Conservation (phyloP, 2,888 invertebrate genomes). For the Hypena proboscidalis region DNA sequence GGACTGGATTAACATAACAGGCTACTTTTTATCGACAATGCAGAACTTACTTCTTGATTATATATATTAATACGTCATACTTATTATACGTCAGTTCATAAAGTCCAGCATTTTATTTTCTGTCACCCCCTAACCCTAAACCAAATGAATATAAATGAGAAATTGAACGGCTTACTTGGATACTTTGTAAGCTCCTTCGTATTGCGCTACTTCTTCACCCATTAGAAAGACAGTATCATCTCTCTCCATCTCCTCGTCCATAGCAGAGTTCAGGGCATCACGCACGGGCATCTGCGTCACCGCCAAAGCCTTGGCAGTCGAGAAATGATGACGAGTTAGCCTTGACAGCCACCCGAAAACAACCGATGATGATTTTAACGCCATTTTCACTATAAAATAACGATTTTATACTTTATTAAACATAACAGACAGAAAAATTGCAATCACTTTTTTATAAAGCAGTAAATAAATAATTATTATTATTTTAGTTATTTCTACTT, state of each 20-base stretch:
- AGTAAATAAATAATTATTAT: too few relatives aligned
- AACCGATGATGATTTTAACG: conserved; percentile 78
- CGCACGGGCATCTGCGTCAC: conserved; percentile 94
- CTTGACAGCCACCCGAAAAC: conserved; percentile 63
- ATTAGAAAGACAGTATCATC: conserved; percentile 96
- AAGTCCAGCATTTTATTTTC: too few relatives aligned
- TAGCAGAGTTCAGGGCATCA: conserved; percentile 97
- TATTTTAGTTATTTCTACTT: too few relatives aligned
- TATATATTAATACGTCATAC: too few relatives aligned
- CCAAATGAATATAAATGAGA: too few relatives aligned
- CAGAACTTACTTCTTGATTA: too few relatives aligned
- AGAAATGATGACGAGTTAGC: conserved; percentile 70
- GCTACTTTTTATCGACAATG: too few relatives aligned
- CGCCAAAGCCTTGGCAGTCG: conserved; percentile 68
- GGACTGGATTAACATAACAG: too few relatives aligned
- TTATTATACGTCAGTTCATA: too few relatives aligned
- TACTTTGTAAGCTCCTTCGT: conserved; percentile 99
- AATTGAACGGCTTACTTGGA: conserved; percentile 84
- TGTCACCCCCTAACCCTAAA: too few relatives aligned
- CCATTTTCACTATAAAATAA: conserved; percentile 66
- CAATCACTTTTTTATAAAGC: too few relatives aligned
- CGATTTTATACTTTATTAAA: conserved; percentile 39
- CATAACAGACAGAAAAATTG: too few relatives aligned
- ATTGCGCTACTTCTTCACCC: conserved; percentile 99
- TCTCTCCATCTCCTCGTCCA: conserved; percentile 98